phyloP scores from a whole-genome alignment of 2,113 vertebrate species.

The Passer montanus region DNA sequence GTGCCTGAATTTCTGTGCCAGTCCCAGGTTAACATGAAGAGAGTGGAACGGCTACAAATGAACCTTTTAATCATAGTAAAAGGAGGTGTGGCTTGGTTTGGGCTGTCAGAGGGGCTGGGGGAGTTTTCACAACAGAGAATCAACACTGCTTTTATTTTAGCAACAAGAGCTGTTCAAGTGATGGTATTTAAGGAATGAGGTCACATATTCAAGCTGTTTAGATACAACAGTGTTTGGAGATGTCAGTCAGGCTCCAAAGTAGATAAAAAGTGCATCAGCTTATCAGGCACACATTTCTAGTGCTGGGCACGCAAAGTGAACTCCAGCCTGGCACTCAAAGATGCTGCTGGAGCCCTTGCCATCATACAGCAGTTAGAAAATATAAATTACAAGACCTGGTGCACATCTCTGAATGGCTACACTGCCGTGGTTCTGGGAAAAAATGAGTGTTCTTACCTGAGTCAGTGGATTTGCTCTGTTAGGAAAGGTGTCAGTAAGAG shows the following conservation, averaged over 20 bases:
- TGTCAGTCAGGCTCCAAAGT: conserved; percentile 53
- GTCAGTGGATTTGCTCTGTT: not conserved
- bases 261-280: conserved; percentile 42
- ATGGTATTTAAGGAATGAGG: conserved; percentile 75
- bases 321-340: not conserved
- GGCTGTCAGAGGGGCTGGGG: not conserved
- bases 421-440: not conserved
- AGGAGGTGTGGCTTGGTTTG: conserved; percentile 15
- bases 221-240: conserved; percentile 57
- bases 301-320: not conserved
- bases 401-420: not conserved
- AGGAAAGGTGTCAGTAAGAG: not conserved
- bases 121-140: conserved; percentile 36
- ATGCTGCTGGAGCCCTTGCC: not conserved
- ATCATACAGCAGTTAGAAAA: not conserved
- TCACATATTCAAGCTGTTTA: conserved; percentile 61
- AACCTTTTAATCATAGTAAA: not conserved
- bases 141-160: conserved; percentile 61
- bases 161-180: conserved; percentile 47
- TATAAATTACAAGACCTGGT: rapidly evolving
- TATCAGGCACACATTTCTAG: conserved; percentile 25
- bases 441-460: not conserved
- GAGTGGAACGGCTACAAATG: not conserved
- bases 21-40: not conserved
- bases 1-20: not conserved